Evolutionary conservation across 2,888 invertebrate species (phyloP).

Genomic region (Zygothrica quintamaculata): DNA sequence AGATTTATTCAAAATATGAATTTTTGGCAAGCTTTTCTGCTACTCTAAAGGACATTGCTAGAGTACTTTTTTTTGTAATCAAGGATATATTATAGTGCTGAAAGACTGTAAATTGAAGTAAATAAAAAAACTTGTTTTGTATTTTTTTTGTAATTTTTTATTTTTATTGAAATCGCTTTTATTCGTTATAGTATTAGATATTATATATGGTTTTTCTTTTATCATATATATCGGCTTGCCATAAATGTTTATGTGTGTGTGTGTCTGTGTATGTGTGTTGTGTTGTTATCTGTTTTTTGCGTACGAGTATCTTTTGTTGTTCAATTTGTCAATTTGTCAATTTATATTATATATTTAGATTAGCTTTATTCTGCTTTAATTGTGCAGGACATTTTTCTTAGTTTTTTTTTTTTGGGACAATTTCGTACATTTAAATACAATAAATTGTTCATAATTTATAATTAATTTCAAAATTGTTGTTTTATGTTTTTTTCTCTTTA

Average conservation of each 20-base stretch:
- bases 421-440: conserved; percentile 64
- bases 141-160: conserved; percentile 55
- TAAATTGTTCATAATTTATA: conserved; percentile 53
- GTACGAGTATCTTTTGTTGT: conserved; percentile 46
- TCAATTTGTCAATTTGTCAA: conserved; percentile 40
- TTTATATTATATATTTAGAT: conserved; percentile 36
- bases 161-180: conserved; percentile 77
- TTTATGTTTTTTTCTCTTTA: conserved; percentile 13
- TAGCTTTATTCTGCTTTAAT: conserved; percentile 29
- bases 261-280: conserved; percentile 57
- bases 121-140: background rate
- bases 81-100: no score
- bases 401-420: conserved; percentile 53
- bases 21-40: no score
- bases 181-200: conserved; percentile 74
- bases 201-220: conserved; percentile 72
- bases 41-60: no score
- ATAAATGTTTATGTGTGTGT: conserved; percentile 59
- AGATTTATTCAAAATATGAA: no score
- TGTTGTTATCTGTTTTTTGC: conserved; percentile 50
- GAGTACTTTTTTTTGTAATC: no score
- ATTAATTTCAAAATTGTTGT: conserved; percentile 49
- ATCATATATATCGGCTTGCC: conserved; percentile 77
- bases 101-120: no score
- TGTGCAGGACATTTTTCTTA: no score